phyloP scores from a whole-genome alignment of 2,888 invertebrate genomes.

The Ditula angustiorana region DNA sequence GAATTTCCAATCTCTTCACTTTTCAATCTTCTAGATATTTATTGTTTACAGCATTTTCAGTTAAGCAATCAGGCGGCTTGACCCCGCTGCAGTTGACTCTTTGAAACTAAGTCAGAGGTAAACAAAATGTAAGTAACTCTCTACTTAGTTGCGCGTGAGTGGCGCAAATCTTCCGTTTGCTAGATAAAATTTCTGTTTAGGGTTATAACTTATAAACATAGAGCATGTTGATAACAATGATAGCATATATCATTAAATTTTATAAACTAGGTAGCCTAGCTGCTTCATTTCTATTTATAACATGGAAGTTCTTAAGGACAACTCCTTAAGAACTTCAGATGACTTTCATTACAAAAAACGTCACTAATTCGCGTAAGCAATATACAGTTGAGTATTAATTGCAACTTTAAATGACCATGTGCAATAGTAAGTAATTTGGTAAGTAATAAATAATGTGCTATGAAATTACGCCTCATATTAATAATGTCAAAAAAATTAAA shows the following conservation, averaged over 20 bases:
- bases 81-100: constrained; percentile 13
- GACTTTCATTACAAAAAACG: too few species aligned
- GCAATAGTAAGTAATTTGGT: too few species aligned
- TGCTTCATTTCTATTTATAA: constrained; percentile 15
- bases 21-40: too few species aligned
- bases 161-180: constrained; percentile 3
- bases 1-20: too few species aligned
- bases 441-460: too few species aligned
- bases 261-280: constrained; percentile 15
- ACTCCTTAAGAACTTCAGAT: constrained; percentile 17
- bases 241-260: constrained; percentile 16
- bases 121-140: constrained; percentile 14
- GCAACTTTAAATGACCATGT: too few species aligned
- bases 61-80: constrained; percentile 22
- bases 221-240: constrained; percentile 29
- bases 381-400: too few species aligned
- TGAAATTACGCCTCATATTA: too few species aligned
- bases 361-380: too few species aligned
- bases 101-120: constrained; percentile 11
- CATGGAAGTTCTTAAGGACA: neutral
- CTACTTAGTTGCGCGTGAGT: constrained; percentile 26
- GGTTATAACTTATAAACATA: constrained; percentile 27
- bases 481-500: too few species aligned
- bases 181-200: constrained; percentile 30
- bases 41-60: constrained; percentile 17